A percentile compares a stretch with the other conserved stretches of the same genome.
These are phyloP conservation scores for Helicoverpa zea DNA, from an alignment of 1,140 invertebrate genomes.

Conservation along the genomic window DNA sequence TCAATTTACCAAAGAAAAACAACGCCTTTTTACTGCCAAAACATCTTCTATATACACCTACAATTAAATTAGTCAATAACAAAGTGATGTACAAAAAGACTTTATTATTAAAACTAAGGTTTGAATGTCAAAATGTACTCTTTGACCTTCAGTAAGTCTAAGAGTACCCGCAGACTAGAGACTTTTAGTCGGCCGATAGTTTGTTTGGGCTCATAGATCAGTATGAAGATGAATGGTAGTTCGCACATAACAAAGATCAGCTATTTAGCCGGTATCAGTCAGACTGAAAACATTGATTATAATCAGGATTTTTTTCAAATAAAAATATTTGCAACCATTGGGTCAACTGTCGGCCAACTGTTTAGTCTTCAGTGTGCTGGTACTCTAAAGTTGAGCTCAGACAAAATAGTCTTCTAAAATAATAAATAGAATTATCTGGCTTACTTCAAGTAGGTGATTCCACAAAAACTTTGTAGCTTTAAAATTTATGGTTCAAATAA, in stretches of 20 bases:
- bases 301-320: too few species aligned
- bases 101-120: not conserved
- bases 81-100: not conserved
- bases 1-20: not conserved
- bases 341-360: too few species aligned
- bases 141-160: not conserved
- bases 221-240: too few species aligned
- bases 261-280: too few species aligned
- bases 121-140: constrained; percentile 13
- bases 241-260: too few species aligned
- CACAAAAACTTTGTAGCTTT: not conserved
- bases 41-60: not conserved
- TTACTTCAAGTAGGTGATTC: constrained; percentile 10
- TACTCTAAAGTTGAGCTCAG: not conserved
- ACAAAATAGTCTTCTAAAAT: constrained; percentile 2
- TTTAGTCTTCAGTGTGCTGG: too few species aligned
- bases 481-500: too few species aligned
- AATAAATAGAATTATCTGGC: constrained; percentile 20
- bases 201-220: too few species aligned
- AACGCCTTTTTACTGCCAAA: not conserved
- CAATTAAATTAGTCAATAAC: not conserved
- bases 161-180: too few species aligned
- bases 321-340: too few species aligned
- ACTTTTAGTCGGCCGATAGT: not conserved
- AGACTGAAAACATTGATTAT: too few species aligned